phyloP scores from a whole-genome alignment of 1,140 invertebrate species.

The Hetaerina americana region DNA sequence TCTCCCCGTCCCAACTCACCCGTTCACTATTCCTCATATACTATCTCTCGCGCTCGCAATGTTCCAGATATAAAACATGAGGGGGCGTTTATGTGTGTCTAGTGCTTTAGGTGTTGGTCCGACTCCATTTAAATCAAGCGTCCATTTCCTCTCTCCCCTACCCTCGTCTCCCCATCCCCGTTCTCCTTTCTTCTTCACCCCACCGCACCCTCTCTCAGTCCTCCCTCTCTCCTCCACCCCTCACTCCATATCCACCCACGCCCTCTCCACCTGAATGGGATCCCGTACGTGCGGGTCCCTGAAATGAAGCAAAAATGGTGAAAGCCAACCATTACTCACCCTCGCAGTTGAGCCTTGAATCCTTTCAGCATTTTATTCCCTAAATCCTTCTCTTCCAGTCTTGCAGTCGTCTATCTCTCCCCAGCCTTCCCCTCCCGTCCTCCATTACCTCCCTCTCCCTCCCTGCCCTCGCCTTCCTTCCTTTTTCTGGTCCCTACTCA shows the following conservation, averaged over 20 bases:
- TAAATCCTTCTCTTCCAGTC: neutral
- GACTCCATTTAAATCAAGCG: neutral
- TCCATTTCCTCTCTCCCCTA: no score
- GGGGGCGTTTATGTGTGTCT: neutral
- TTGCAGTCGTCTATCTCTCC: neutral
- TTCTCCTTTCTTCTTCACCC: no score
- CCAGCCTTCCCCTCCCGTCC: no score
- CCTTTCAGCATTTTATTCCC: neutral
- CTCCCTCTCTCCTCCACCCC: no score
- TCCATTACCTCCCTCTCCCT: no score
- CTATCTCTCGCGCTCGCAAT: neutral
- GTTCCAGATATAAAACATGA: neutral
- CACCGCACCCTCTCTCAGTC: no score
- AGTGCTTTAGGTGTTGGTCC: neutral
- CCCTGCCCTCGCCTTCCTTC: no score
- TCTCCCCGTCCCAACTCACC: no score
- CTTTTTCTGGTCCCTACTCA: no score
- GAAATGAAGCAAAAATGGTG: neutral
- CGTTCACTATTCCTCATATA: neutral
- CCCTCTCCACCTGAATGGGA: neutral
- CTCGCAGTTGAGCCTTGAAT: neutral
- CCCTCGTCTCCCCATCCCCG: no score
- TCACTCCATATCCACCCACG: no score
- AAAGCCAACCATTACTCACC: neutral
- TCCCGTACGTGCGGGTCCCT: neutral